Base-by-base conservation (phyloP, 2,888 invertebrate genomes). In the Amphimallon solstitiale region DNA sequence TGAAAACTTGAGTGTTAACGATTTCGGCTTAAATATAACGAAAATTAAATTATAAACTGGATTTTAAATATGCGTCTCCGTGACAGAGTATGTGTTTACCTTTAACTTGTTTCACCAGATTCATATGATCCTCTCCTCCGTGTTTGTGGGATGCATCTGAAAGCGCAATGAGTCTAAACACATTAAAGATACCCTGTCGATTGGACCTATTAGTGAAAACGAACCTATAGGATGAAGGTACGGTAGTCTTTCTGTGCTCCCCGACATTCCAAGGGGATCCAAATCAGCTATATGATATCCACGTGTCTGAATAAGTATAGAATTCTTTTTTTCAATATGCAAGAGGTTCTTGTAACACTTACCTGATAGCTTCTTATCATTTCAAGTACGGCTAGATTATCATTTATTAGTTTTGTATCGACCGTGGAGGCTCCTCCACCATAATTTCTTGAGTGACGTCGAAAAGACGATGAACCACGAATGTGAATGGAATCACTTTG, bases 1-100 rank as follows among this genome's bases (percentile, higher is more conserved):
- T 72, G 63, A 78, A 80, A 65, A 77, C 75, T 4, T 68, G 72
- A 14, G 76, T 65, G 71, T 12, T 17, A 35, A 54, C 43, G 9
- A 60, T 34, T 43, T 45, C 63, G 17, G 17, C 51, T 59, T 49
- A 29, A 35, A 65, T 17, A 15, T 49, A 17, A 38, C n/a, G 34
- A 37, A 29, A 4, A 15, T 52, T 48, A 48, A 34, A 1, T 17
- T 14, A 29, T 14, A n/a, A 65, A 17, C 7, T 61, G 15, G n/a
- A 17, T 45, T 12, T 10, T n/a, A 35, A 7, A 23, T 38, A 14
- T 59, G 7, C 12, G 17, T 19, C 45, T 29, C 9, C n/a, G n/a
- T n/a, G 14, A 14, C 1, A 19, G 4, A 34, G 37, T 48, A 21
- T n/a, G n/a, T n/a, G n/a, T n/a, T n/a, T 37, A 65, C 64, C 23